These are phyloP conservation scores for Rhinella marina DNA, from an alignment of 2,797 vertebrate genomes.

Conservation along the genomic window DNA sequence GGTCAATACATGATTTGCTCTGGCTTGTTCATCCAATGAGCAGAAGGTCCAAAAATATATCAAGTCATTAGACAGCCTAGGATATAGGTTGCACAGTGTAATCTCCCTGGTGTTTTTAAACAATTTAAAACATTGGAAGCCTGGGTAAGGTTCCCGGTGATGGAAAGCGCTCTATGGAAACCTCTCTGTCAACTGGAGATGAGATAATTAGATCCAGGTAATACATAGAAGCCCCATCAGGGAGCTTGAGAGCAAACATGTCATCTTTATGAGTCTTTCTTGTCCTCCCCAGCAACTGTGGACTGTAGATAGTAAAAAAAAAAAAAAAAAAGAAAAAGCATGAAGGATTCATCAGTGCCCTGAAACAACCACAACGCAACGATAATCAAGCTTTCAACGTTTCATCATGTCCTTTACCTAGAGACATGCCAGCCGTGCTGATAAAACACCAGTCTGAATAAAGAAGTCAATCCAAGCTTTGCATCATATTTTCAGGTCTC, in stretches of 20 bases:
- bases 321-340: slow-evolving; percentile 62
- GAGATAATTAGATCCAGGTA: slow-evolving; percentile 87
- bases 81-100: slow-evolving; percentile 64
- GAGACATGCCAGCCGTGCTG: slow-evolving; percentile 56
- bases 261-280: slow-evolving; percentile 78
- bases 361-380: slow-evolving; percentile 61
- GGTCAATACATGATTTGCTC: slow-evolving; percentile 97
- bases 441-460: slow-evolving; percentile 23
- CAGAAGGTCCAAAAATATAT: slow-evolving; percentile 88
- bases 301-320: slow-evolving; percentile 69
- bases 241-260: slow-evolving; percentile 78
- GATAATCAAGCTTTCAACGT: slow-evolving; percentile 74
- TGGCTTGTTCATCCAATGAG: slow-evolving; percentile 86
- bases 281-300: slow-evolving; percentile 70
- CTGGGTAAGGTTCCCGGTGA: slow-evolving; percentile 75
- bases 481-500: slow-evolving; percentile 1
- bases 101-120: slow-evolving; percentile 67
- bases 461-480: slow-evolving; percentile 12
- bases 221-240: slow-evolving; percentile 80
- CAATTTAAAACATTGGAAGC: slow-evolving; percentile 74
- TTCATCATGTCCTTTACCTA: slow-evolving; percentile 66
- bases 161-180: slow-evolving; percentile 76
- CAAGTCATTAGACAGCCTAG: slow-evolving; percentile 79
- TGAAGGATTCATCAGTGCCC: slow-evolving; percentile 65
- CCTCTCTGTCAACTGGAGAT: slow-evolving; percentile 78